Conservation (phyloP, 2,888 invertebrate species). For the Hyles lineata region DNA sequence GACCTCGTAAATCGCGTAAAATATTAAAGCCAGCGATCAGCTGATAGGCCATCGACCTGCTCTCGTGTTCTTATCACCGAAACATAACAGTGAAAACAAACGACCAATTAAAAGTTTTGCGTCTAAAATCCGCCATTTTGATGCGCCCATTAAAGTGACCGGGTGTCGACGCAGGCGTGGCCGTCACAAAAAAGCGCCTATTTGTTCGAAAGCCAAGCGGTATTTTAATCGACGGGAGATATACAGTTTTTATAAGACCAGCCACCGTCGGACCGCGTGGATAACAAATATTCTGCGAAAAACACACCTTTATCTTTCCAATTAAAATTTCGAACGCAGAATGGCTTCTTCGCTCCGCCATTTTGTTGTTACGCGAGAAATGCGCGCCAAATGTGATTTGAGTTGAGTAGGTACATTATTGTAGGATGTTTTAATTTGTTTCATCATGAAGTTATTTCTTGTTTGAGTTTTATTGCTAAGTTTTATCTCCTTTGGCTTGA, state of each 20-base stretch:
- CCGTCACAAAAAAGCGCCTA: constrained; percentile 43
- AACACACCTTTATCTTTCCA: constrained; percentile 71
- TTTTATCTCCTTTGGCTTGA: neutral
- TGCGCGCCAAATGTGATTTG: constrained; percentile 25
- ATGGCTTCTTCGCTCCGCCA: constrained; percentile 77
- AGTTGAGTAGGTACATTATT: neutral
- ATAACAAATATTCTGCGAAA: constrained; percentile 64
- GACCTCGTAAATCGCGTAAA: neutral
- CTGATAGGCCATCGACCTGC: constrained; percentile 25
- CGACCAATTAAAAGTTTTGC: constrained; percentile 27
- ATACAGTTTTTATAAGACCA: constrained; percentile 41
- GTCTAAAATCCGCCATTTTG: constrained; percentile 27
- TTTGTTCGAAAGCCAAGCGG: constrained; percentile 52
- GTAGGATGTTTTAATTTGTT: neutral
- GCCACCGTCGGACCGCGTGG: constrained; percentile 28
- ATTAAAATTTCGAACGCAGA: constrained; percentile 80
- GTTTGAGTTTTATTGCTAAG: neutral
- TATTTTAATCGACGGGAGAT: constrained; percentile 52
- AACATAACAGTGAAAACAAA: constrained; percentile 25
- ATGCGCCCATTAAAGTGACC: constrained; percentile 21
- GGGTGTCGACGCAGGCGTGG: constrained; percentile 31
- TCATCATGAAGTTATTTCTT: neutral
- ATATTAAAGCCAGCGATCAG: constrained; percentile 14
- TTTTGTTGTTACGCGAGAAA: constrained; percentile 53
- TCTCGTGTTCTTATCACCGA: constrained; percentile 18